These are phyloP conservation scores for Pristionchus mayeri DNA, from an alignment of 2,888 invertebrate species.

Conservation along the genomic window DNA sequence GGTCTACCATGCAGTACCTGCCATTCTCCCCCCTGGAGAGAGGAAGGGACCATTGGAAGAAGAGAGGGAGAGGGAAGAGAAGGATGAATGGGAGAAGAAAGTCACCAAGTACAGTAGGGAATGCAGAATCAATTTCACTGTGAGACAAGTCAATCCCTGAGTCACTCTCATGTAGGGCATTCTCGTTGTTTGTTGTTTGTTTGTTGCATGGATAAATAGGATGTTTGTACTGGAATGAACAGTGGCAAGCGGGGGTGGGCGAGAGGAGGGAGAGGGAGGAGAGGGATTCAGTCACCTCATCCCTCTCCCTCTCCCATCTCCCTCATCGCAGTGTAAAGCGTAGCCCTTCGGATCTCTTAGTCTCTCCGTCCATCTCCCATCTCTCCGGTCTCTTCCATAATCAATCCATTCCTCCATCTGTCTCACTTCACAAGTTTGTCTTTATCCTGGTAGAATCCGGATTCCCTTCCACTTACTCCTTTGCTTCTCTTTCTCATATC, in stretches of 20 bases:
- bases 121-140: slow-evolving; percentile 93
- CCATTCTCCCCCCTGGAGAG: slow-evolving; percentile 79
- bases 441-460: background rate
- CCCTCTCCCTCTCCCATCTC: slow-evolving; percentile 3
- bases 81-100: slow-evolving; percentile 76
- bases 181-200: slow-evolving; percentile 4
- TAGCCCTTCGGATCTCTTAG: slow-evolving; percentile 1
- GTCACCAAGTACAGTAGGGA: slow-evolving; percentile 81
- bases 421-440: slow-evolving; percentile 17
- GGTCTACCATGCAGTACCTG: slow-evolving; percentile 94
- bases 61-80: slow-evolving; percentile 45
- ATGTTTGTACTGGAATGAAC: slow-evolving; percentile 12
- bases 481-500: background rate
- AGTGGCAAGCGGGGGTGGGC: slow-evolving; percentile 17
- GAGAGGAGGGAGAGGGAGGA: background rate
- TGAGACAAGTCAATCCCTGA: slow-evolving; percentile 88
- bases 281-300: slow-evolving; percentile 23
- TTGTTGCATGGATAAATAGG: slow-evolving; percentile 5
- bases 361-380: slow-evolving; percentile 16
- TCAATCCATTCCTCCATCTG: background rate
- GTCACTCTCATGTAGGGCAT: background rate
- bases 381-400: slow-evolving; percentile 27
- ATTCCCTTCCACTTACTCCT: slow-evolving; percentile 3
- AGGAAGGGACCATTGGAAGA: slow-evolving; percentile 64
- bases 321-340: slow-evolving; percentile 12